Evolutionary conservation across 2,888 invertebrate species (phyloP).

Genomic region (Gandaritis pyraliata): DNA sequence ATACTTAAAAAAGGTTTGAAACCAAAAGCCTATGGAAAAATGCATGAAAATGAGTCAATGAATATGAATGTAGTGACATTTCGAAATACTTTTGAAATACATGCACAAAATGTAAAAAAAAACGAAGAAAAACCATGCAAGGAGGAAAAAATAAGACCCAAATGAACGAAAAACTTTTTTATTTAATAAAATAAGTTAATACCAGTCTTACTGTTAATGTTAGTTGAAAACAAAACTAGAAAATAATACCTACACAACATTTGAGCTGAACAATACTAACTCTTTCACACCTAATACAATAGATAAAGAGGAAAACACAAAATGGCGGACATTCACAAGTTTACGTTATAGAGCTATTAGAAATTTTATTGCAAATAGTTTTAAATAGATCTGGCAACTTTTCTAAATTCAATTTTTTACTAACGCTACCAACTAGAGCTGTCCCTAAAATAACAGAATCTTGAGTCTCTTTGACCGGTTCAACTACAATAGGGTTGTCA

Average conservation of each 20-base stretch:
- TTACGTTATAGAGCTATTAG: constrained; percentile 51
- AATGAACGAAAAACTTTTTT: constrained; percentile 67
- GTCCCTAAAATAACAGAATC: constrained; percentile 34
- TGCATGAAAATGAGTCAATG: constrained; percentile 6
- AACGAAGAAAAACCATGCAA: constrained; percentile 49
- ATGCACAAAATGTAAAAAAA: constrained; percentile 19
- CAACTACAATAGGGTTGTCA: constrained; percentile 71
- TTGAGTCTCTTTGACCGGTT: constrained; percentile 50
- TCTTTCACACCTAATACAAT: constrained; percentile 9
- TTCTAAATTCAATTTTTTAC: constrained; percentile 55
- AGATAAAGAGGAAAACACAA: constrained; percentile 18
- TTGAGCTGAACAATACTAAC: constrained; percentile 27
- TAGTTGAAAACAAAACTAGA: constrained; percentile 53
- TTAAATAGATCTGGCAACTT: constrained; percentile 62
- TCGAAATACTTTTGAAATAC: not conserved
- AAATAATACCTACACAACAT: constrained; percentile 31
- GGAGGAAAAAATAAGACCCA: constrained; percentile 65
- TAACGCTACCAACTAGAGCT: constrained; percentile 45
- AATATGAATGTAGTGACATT: constrained; percentile 7
- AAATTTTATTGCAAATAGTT: constrained; percentile 60
- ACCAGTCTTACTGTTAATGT: constrained; percentile 67
- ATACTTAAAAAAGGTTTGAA: not conserved
- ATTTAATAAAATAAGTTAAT: constrained; percentile 64
- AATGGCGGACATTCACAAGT: constrained; percentile 19
- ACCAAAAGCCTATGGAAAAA: not conserved